These are phyloP conservation scores for Morpho helenor DNA, from an alignment of 2,888 invertebrate genomes.

Conservation along the genomic window DNA sequence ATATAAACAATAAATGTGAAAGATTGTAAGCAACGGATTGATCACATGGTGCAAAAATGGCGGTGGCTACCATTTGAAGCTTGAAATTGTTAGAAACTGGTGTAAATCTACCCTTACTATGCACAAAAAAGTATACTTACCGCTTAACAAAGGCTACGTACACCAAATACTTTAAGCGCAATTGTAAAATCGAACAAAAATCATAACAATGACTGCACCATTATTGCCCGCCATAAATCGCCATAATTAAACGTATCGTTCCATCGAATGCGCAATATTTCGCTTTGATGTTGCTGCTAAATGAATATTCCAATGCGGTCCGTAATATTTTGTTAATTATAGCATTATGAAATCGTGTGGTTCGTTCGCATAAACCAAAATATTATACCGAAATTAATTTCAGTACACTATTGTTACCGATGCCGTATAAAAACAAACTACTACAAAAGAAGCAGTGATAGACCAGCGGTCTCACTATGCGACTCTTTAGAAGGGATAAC, in stretches of 20 bases:
- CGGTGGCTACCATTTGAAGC: too few species aligned
- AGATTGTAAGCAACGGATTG: too few species aligned
- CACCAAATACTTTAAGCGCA: not conserved
- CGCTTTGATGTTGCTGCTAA: conserved; percentile 55
- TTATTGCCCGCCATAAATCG: conserved; percentile 30
- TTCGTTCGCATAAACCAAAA: not conserved
- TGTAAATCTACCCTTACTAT: too few species aligned
- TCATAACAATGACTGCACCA: conserved; percentile 21
- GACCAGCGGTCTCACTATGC: too few species aligned
- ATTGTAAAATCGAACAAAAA: conserved; percentile 12
- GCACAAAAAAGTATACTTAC: too few species aligned
- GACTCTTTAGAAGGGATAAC: too few species aligned
- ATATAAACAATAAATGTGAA: too few species aligned
- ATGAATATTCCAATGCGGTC: conserved; percentile 50
- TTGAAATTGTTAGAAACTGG: too few species aligned
- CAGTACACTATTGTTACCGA: not conserved
- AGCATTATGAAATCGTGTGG: conserved; percentile 53
- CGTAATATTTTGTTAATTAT: conserved; percentile 67
- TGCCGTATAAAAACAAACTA: too few species aligned
- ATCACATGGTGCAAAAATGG: too few species aligned
- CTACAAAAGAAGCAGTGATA: too few species aligned
- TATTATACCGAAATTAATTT: not conserved
- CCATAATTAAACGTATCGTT: conserved; percentile 56
- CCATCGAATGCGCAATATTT: conserved; percentile 58
- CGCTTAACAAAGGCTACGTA: not conserved